Evolutionary conservation across 2,113 vertebrate genomes (phyloP), one percentile per base, ranked within the genome.

Genomic region (Pontoporia blainvillei): DNA sequence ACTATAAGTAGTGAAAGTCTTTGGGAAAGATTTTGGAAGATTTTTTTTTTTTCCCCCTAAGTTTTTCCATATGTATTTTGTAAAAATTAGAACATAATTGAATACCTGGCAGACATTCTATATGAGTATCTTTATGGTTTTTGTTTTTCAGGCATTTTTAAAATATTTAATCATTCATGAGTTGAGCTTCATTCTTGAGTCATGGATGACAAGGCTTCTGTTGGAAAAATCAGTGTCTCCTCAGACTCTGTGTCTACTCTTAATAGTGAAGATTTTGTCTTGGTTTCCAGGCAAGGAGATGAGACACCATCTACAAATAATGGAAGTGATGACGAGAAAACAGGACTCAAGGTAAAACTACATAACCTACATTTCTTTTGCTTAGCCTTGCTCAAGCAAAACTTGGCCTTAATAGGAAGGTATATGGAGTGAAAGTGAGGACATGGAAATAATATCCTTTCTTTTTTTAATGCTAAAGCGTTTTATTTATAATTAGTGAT

Each of bases 191-290:
- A 98, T 99, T 99, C 99, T 99, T 99, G 99, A 99, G 99, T 99
- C 99, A 99, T 99, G 99, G 99, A 99, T 99, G 99, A 99, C 99
- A 99, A 99, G 98, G 99, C 99, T 98, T 99, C 99, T 98, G 99
- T 99, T 99, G 99, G 99, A 99, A 99, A 99, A 99, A 99, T 99
- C 99, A 99, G 99, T 98, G 99, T 99, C 98, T 99, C 99, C 90
- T 99, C 99, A 97, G 99, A 99, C 98, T 99, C 99, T 84, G 99
- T 99, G 97, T 99, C 99, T 98, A 99, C 99, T 98, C 99, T 99
- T 99, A 99, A 99, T 99, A 99, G 99, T 98, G 99, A 99, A 99
- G 99, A 99, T 99, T 99, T 99, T 99, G 99, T 99, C 98, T 99
- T 99, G 98, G 99, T 99, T 99, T 99, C 99, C 99, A 99, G 99